Evolutionary conservation across 1,140 invertebrate species (phyloP), one percentile per base, ranked within the genome.

Genomic region (Drosophila pandora): DNA sequence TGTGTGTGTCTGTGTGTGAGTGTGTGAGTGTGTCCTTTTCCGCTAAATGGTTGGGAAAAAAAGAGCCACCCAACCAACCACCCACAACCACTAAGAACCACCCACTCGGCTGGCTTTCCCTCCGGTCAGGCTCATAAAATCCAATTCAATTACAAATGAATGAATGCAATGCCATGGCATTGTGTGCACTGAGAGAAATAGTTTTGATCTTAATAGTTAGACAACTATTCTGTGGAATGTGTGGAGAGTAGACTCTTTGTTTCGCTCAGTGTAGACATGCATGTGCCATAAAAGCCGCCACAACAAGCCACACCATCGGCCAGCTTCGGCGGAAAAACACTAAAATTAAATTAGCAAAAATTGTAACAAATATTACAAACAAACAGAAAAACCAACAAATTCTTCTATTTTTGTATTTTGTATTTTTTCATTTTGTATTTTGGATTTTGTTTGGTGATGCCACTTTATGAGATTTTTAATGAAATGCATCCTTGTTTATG

Each of bases 341-440:
- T 85, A 63, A 85, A 85, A 85, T 81, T 78, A 78, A 85, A 87
- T 87, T 87, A 81, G 81, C 73, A 67, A 70, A 78, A 78, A 71
- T 78, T 81, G 49, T 74, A 74, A 75, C 73, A 70, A 85, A 80
- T 74, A 63, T 67, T 59, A 34, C 32, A 55, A 13, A 43, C 13
- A 43, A 10, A 37, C 34, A 9, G 9, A 9, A 17, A 17, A 17
- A 17, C 17, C 17, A 17, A 4, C 10, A 13, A 50, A 37, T 43
- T 50, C 30, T 32, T 9, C 43, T 30, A 30, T 52, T 25, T 9
- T 43, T 28, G 10, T 62, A 9, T 9, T 10, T 12, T n/a, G 28
- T 45, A 17, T 56, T 25, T 30, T 30, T 45, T 37, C 23, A 41
- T 17, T 23, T 45, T 41, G 17, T 0, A 17, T 17, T 17, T 17